Evolutionary conservation across 2,113 vertebrate genomes (phyloP).

Genomic region (Proteles cristata): DNA sequence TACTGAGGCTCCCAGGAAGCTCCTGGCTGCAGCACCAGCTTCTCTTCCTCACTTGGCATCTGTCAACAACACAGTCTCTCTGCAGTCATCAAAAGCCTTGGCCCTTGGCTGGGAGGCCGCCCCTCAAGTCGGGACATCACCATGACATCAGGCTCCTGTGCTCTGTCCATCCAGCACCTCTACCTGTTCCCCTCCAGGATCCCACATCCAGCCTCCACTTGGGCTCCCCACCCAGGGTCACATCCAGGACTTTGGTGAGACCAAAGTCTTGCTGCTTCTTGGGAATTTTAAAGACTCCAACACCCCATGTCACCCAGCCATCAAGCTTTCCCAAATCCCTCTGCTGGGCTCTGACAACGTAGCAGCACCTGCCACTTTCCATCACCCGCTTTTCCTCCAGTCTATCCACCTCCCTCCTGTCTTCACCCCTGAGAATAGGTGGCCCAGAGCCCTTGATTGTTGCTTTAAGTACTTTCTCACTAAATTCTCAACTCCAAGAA

Average conservation of each 20-base stretch:
- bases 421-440: neutral
- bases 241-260: neutral
- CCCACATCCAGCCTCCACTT: neutral
- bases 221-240: neutral
- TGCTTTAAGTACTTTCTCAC: neutral
- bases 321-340: neutral
- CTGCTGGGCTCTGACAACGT: neutral
- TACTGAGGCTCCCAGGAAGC: neutral
- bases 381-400: neutral
- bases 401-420: neutral
- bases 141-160: neutral
- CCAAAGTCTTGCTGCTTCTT: neutral
- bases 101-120: neutral
- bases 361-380: neutral
- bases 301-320: neutral
- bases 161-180: neutral
- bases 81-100: neutral
- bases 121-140: neutral
- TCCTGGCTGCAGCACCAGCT: neutral
- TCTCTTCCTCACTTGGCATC: neutral
- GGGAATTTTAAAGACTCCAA: neutral
- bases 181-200: neutral
- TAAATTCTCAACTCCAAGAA: neutral
- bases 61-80: neutral
- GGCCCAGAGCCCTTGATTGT: neutral